Evolutionary conservation across 2,797 vertebrate genomes (phyloP).

Genomic region (Peromyscus melanophrys): DNA sequence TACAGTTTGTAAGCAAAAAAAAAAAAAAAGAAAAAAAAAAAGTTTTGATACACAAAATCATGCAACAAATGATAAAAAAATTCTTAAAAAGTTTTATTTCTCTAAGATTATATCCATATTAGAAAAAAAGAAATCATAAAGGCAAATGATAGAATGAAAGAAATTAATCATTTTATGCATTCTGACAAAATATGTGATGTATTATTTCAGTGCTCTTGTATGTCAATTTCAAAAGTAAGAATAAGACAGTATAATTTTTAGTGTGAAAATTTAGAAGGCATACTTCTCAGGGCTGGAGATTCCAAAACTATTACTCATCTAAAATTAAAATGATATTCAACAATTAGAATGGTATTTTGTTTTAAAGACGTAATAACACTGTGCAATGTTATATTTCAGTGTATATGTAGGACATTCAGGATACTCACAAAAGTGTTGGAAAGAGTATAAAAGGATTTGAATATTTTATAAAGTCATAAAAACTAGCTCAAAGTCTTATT

Average conservation of each 20-base stretch:
- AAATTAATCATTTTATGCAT: neutral
- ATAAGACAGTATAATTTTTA: neutral
- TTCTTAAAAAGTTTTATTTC: neutral
- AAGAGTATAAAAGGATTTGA: neutral
- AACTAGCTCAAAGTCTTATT: neutral
- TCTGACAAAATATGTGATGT: neutral
- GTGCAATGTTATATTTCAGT: neutral
- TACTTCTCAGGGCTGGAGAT: neutral
- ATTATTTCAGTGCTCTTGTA: neutral
- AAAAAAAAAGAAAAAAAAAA: too few species aligned
- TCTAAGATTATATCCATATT: neutral
- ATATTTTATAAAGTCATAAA: neutral
- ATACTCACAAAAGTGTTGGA: accelerated
- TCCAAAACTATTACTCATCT: neutral
- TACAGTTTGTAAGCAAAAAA: too few species aligned
- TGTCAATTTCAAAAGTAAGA: neutral
- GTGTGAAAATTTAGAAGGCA: neutral
- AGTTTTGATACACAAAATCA: neutral
- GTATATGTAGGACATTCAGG: neutral
- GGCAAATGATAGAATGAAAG: neutral
- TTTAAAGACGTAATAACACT: neutral
- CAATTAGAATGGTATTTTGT: neutral
- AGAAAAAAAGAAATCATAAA: neutral
- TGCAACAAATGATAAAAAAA: neutral
- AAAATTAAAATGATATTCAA: neutral